Base-by-base conservation (phyloP, 35 echinoderm and acorn worm species). In the Holothuria glaberrima region DNA sequence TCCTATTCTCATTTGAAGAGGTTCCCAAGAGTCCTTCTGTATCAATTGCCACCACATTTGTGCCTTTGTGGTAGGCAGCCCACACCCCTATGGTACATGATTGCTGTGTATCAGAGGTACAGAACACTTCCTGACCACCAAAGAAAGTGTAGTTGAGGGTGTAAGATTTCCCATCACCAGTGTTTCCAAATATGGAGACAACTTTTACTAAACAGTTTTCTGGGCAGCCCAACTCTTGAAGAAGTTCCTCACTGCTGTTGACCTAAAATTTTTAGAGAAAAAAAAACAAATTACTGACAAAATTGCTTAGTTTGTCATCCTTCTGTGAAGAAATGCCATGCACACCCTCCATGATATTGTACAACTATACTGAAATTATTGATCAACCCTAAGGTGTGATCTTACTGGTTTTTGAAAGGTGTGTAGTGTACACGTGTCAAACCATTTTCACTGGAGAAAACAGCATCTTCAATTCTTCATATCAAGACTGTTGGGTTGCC, bases 171-270 rank as follows among this genome's bases (percentile, higher is more conserved):
- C 97, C 97, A 88, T 99, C 97, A 18, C 97, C 97, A 29, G 97
- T 99, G 54, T 99, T 99, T 12, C 97, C 97, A 93, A 99, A 99
- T 36, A 99, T 99, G 66, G 97, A 99, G 31, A 99, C 85, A 45
- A 99, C 94, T 71, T 99, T 99, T 21, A 99, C 89, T 14, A 36
- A 83, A 21, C 80, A 41, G 18, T 92, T 62, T 12, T 71, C 81
- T 17, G 63, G 35, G 57, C 97, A 99, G 20, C 82, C 48, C 24
- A 99, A 85, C 73, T 91, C 71, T 32, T 89, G 74, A 18, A 93
- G 34, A 58, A 99, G 92, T 20, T 92, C 91, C 45, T 82, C 58
- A 32, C 79, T 73, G 31, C 70, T 91, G n/a, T 90, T 91, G 26
- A 95, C 91, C 97, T 99, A 82, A 6, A 91, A 33, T 34, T 19